These are phyloP conservation scores for Thaleichthys pacificus DNA, from an alignment of 2,797 vertebrate genomes.

Conservation along the genomic window DNA sequence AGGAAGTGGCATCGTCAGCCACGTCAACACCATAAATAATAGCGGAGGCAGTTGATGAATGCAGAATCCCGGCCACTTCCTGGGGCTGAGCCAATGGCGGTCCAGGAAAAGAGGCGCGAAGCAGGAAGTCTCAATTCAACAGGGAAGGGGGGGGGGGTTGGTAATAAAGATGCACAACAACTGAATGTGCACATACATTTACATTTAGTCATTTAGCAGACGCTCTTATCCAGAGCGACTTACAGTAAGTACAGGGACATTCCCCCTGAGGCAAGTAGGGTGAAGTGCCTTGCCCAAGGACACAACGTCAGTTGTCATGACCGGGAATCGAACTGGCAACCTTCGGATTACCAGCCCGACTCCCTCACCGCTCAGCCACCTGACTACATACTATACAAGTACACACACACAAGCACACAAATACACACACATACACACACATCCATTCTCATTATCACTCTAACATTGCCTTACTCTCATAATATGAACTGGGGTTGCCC, in stretches of 20 bases:
- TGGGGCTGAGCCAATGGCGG: slow-evolving; percentile 39
- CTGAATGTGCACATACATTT: neutral
- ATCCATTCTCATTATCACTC: slow-evolving; percentile 37
- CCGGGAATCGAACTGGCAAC: no score
- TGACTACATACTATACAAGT: no score
- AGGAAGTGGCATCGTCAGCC: slow-evolving; percentile 39
- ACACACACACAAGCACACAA: neutral
- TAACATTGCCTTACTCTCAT: slow-evolving; percentile 2
- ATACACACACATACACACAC: neutral
- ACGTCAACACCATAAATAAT: slow-evolving; percentile 49
- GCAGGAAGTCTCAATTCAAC: slow-evolving; percentile 15
- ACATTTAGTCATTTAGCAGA: no score
- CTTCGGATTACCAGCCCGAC: no score
- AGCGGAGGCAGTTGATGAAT: slow-evolving; percentile 63
- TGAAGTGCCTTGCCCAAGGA: no score
- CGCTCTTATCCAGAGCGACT: no score
- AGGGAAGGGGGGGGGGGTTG: neutral
- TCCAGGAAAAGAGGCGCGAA: slow-evolving; percentile 21
- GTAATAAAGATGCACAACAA: slow-evolving; percentile 9
- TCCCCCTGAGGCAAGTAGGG: no score
- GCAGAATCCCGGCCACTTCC: slow-evolving; percentile 32
- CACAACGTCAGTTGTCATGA: no score
- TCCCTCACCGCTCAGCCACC: no score
- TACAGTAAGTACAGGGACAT: no score
- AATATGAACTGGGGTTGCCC: neutral